Percentiles rank a stretch among this genome's conserved stretches.
phyloP scores from a whole-genome alignment of 2,888 invertebrate genomes.

The Epicampocera succincta region DNA sequence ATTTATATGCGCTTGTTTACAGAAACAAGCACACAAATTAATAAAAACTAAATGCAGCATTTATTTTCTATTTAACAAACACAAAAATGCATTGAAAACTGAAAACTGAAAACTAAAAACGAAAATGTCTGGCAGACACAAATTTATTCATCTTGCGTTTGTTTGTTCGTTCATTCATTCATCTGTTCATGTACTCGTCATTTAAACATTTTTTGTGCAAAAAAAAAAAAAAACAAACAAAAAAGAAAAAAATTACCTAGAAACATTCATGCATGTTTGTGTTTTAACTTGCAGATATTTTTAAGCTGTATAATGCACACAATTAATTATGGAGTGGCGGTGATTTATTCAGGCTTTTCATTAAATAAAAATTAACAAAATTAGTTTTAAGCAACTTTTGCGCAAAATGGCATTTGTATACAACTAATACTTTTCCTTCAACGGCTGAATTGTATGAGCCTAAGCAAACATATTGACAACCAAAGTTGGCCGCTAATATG shows the following conservation, averaged over 20 bases:
- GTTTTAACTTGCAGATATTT: not conserved
- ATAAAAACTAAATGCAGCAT: constrained; percentile 66
- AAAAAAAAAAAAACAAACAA: too few relatives aligned
- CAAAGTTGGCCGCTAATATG: too few relatives aligned
- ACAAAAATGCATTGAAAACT: not conserved
- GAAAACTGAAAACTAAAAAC: not conserved
- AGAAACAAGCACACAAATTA: constrained; percentile 64
- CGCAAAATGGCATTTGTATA: too few relatives aligned
- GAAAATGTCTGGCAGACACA: too few relatives aligned
- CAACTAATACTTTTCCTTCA: too few relatives aligned
- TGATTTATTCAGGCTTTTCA: constrained; percentile 59
- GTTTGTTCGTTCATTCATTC: not conserved
- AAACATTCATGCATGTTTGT: too few relatives aligned
- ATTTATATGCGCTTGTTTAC: constrained; percentile 56
- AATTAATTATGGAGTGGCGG: constrained; percentile 58
- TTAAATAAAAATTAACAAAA: constrained; percentile 8
- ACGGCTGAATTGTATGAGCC: too few relatives aligned
- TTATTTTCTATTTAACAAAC: constrained; percentile 47
- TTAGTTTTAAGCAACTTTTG: constrained; percentile 1
- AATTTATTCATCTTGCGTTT: too few relatives aligned
- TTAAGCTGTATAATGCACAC: constrained; percentile 33
- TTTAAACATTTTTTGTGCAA: too few relatives aligned
- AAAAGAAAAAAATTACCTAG: too few relatives aligned
- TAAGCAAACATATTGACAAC: too few relatives aligned
- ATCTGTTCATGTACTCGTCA: too few relatives aligned